These are phyloP conservation scores for Scaptomyza graminum DNA, from an alignment of 1,140 invertebrate species.

Conservation along the genomic window DNA sequence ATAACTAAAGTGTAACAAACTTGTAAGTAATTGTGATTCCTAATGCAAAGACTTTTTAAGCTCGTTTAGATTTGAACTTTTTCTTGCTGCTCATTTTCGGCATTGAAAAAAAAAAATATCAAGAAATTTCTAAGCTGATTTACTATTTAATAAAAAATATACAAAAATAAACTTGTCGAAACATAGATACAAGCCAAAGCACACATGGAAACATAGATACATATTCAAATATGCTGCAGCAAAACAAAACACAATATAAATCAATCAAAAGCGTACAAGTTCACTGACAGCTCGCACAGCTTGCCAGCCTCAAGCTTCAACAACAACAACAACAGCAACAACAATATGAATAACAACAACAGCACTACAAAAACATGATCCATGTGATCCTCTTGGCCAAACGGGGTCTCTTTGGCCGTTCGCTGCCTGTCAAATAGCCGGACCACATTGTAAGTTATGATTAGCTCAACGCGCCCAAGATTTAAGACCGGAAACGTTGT, in stretches of 20 bases:
- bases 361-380: slow-evolving; percentile 2
- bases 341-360: slow-evolving; percentile 21
- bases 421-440: slow-evolving; percentile 74
- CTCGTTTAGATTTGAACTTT: not conserved
- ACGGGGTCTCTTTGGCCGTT: slow-evolving; percentile 32
- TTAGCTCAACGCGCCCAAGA: slow-evolving; percentile 79
- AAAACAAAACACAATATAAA: slow-evolving; percentile 77
- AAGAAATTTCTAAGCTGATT: slow-evolving; percentile 64
- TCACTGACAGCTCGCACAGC: slow-evolving; percentile 83
- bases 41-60: no score
- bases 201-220: not conserved
- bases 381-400: no score
- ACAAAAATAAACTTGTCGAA: not conserved
- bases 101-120: slow-evolving; percentile 55
- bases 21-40: no score
- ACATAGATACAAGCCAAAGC: slow-evolving; percentile 40
- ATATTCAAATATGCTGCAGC: slow-evolving; percentile 33
- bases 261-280: slow-evolving; percentile 81
- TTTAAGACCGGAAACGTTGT: slow-evolving; percentile 77
- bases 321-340: slow-evolving; percentile 24
- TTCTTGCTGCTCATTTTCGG: slow-evolving; percentile 24
- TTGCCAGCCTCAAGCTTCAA: slow-evolving; percentile 60
- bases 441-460: slow-evolving; percentile 83
- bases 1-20: not conserved
- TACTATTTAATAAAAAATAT: slow-evolving; percentile 36